Conservation (phyloP, 2,113 vertebrate species). For the Crotalus tigris region DNA sequence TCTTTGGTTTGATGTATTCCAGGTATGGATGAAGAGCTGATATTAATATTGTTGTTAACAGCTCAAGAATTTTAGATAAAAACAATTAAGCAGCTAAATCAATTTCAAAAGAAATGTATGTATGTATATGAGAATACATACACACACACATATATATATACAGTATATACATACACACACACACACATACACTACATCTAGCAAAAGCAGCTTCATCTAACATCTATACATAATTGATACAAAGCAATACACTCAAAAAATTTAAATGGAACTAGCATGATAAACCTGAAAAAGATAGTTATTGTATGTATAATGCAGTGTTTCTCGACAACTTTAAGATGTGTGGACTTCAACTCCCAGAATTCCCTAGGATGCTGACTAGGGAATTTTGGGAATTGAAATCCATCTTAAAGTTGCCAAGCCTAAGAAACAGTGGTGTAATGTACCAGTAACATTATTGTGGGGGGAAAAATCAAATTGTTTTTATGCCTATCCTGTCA, state of each 20-base stretch:
- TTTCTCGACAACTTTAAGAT: background rate
- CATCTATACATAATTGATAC: slow-evolving; percentile 25
- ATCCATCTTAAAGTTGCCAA: background rate
- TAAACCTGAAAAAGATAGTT: too few species aligned
- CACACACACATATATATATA: background rate
- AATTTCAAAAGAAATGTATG: too few species aligned
- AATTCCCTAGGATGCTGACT: background rate
- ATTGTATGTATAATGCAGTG: too few species aligned
- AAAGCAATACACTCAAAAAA: background rate
- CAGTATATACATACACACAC: too few species aligned
- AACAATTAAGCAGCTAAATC: background rate
- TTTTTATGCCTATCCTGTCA: slow-evolving; percentile 40
- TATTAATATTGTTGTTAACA: background rate
- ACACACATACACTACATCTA: background rate
- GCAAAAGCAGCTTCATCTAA: slow-evolving; percentile 38
- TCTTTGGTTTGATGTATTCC: background rate
- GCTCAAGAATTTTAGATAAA: background rate
- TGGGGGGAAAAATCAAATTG: slow-evolving; percentile 24
- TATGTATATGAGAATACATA: too few species aligned
- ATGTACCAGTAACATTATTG: slow-evolving; percentile 7
- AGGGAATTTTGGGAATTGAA: background rate
- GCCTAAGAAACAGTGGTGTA: background rate
- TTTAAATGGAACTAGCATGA: too few species aligned
- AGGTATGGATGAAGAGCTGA: background rate
- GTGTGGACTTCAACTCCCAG: background rate